Evolutionary conservation across 2,888 invertebrate genomes (phyloP).

Genomic region (Penaeus monodon): DNA sequence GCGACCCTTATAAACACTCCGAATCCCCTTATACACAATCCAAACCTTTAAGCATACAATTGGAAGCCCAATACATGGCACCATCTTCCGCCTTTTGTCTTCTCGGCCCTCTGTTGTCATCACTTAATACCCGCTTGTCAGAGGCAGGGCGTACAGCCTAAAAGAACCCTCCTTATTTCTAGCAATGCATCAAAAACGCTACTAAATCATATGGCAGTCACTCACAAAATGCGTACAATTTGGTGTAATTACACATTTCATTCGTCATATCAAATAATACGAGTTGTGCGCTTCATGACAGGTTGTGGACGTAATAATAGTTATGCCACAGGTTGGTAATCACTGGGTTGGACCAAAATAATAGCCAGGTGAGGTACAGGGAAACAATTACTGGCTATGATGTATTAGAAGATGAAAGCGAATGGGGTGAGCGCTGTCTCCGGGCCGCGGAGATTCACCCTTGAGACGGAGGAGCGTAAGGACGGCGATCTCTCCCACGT

Average conservation of each 20-base stretch:
- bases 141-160: constrained; percentile 20
- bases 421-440: background rate
- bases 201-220: constrained; percentile 54
- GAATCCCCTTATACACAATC: too few species aligned
- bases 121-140: too few species aligned
- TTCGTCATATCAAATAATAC: constrained; percentile 59
- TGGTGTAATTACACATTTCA: constrained; percentile 58
- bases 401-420: constrained; percentile 40
- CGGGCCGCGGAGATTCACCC: constrained; percentile 7
- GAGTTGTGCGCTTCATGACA: constrained; percentile 49
- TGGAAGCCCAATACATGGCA: too few species aligned
- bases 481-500: background rate
- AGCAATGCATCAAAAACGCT: constrained; percentile 36
- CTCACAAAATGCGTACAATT: constrained; percentile 55
- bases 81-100: too few species aligned
- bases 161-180: constrained; percentile 40
- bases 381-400: constrained; percentile 50
- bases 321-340: constrained; percentile 43
- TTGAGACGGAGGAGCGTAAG: background rate
- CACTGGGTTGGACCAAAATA: constrained; percentile 33
- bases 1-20: too few species aligned
- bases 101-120: too few species aligned
- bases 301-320: constrained; percentile 50
- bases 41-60: too few species aligned
- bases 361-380: constrained; percentile 34